Evolutionary conservation across 2,888 invertebrate species (phyloP).

Genomic region (Oligia fasciuncula): DNA sequence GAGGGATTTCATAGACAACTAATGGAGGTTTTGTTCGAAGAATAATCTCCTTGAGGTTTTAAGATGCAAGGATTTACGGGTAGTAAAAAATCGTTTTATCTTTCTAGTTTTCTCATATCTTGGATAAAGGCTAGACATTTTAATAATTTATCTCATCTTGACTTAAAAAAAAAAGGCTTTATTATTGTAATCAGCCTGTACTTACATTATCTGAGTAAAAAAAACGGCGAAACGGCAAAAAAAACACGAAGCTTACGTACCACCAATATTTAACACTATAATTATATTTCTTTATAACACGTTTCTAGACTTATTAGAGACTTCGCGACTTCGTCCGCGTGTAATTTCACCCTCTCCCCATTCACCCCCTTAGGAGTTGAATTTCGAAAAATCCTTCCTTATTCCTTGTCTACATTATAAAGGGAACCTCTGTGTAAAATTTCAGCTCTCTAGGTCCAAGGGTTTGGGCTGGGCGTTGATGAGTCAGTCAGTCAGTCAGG

Average conservation of each 20-base stretch:
- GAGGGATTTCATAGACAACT: conserved; percentile 11
- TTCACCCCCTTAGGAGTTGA: too few relatives aligned
- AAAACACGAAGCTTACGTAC: background rate
- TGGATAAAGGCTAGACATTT: conserved; percentile 16
- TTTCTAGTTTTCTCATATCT: conserved; percentile 19
- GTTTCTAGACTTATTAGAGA: too few relatives aligned
- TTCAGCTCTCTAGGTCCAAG: too few relatives aligned
- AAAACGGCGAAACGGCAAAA: background rate
- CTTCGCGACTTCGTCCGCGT: too few relatives aligned
- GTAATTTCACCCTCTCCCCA: too few relatives aligned
- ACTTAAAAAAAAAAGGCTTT: conserved; percentile 14
- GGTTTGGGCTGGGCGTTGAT: too few relatives aligned
- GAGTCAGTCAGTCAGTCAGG: too few relatives aligned
- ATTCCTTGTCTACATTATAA: too few relatives aligned
- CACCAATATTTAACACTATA: background rate
- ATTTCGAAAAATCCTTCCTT: too few relatives aligned
- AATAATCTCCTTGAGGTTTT: conserved; percentile 25
- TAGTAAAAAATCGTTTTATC: conserved; percentile 20
- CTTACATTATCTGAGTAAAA: conserved; percentile 32
- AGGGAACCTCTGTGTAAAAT: too few relatives aligned
- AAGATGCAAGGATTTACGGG: conserved; percentile 23
- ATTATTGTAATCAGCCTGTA: conserved; percentile 28
- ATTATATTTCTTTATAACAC: too few relatives aligned
- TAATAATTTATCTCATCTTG: conserved; percentile 35
- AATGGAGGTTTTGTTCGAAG: conserved; percentile 25